These are phyloP conservation scores for Temnothorax curvispinosus DNA, from an alignment of 1,140 invertebrate species.

Conservation along the genomic window DNA sequence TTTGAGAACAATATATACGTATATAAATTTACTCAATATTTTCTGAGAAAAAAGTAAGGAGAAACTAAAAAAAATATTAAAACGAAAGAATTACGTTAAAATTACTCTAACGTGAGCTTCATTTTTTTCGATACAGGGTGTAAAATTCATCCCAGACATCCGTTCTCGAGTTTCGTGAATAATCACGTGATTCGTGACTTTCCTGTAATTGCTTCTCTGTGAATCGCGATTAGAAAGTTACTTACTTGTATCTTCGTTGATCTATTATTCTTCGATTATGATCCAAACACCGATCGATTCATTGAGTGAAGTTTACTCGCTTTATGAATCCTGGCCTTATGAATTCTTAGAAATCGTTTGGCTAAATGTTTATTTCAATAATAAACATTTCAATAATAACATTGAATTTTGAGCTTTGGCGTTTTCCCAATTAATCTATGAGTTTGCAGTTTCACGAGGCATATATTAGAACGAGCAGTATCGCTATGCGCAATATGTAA, in stretches of 20 bases:
- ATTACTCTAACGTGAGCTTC: too few relatives aligned
- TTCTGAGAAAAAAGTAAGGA: too few relatives aligned
- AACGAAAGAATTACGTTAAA: too few relatives aligned
- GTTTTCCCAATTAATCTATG: background rate
- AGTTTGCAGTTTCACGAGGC: background rate
- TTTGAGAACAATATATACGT: too few relatives aligned
- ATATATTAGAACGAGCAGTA: background rate
- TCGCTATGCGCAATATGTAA: background rate
- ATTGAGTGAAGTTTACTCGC: background rate
- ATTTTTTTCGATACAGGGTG: too few relatives aligned
- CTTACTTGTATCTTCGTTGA: background rate
- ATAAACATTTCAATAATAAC: background rate
- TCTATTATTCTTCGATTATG: slow-evolving; percentile 4
- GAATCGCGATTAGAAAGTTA: background rate
- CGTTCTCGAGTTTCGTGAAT: background rate
- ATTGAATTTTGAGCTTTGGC: background rate
- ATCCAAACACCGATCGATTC: background rate
- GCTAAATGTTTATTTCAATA: background rate
- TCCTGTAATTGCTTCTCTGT: background rate
- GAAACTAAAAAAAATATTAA: too few relatives aligned
- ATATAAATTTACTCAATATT: too few relatives aligned
- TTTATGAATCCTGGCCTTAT: background rate
- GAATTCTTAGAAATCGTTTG: background rate
- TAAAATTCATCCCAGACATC: too few relatives aligned
- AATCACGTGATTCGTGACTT: background rate